Conservation (phyloP, 2,113 vertebrate species). For the Gopherus evgoodei region DNA sequence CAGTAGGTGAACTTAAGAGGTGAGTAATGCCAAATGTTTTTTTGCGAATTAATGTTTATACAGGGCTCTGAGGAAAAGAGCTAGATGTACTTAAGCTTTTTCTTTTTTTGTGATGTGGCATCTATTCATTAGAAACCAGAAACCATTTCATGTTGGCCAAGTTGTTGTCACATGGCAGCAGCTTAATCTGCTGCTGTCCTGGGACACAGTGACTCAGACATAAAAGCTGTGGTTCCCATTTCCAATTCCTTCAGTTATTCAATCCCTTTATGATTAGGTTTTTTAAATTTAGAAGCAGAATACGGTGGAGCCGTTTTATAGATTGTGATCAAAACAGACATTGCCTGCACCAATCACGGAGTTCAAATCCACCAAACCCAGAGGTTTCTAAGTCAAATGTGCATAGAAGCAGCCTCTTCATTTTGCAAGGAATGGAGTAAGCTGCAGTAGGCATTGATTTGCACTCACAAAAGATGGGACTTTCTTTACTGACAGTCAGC, state of each 20-base stretch:
- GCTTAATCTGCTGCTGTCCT: not conserved
- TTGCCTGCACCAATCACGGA: not conserved
- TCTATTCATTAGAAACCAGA: not conserved
- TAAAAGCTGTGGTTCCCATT: slow-evolving; percentile 6
- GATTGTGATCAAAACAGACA: not conserved
- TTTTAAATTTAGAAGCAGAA: not conserved
- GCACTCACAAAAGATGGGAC: rapidly evolving
- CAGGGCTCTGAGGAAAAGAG: not conserved
- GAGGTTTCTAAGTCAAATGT: not conserved
- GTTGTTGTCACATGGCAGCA: not conserved
- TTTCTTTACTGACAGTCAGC: rapidly evolving
- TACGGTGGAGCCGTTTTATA: not conserved
- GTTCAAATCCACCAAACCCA: not conserved
- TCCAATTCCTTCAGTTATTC: not conserved
- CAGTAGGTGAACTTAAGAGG: rapidly evolving
- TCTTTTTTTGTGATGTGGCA: rapidly evolving
- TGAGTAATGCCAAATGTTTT: not conserved
- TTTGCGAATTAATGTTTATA: not conserved
- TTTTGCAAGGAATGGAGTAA: rapidly evolving
- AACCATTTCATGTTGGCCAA: not conserved
- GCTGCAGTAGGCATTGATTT: not conserved
- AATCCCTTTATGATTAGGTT: not conserved
- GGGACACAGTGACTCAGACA: not conserved
- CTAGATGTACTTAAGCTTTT: not conserved
- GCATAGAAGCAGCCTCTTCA: not conserved